Evolutionary conservation across 2,888 invertebrate species (phyloP), one percentile per base, ranked within the genome.

Genomic region (Sesia apiformis): DNA sequence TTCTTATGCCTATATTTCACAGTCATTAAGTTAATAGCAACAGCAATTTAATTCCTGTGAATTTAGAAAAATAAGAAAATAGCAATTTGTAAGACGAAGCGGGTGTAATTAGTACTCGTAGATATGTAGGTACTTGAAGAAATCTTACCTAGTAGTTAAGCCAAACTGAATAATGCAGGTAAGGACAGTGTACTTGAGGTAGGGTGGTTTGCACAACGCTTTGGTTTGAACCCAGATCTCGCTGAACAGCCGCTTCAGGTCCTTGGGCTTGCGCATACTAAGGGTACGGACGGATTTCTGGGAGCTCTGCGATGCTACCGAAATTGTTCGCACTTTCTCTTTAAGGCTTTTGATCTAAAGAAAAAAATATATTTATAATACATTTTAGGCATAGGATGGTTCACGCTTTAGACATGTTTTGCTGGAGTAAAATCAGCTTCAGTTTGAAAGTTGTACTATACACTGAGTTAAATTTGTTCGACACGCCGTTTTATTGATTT

Each of bases 141-240:
- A 54, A 7, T 39, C 3, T 55, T 78, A 93, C 93, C 93, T 93
- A 53, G 95, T 93, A 49, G 95, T 95, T 58, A 95, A 83, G 64
- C 96, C 96, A 76, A 96, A 96, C 73, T 96, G 95, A 64, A 96
- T 95, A 49, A 93, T 90, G 75, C 96, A 94, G 52, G 95, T 94
- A 57, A 95, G 90, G 54, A 94, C 73, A 40, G 95, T 95, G 76
- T 94, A 94, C 67, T 92, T 92, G 53, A 94, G 84, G 85, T 95
- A 94, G 6, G 95, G 95, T 3, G 94, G 92, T 66, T 89, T 92
- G 83, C 93, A 95, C 4, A 95, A 89, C 3, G 93, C 92, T 74
- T 93, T 93, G 7, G 95, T 95, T 72, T 95, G 94, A 52, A 86
- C 87, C 93, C 94, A 94, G 68, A 95, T 94, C 74, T 94, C 95